A percentile compares a stretch with the other conserved stretches of the same genome.
Conservation (phyloP, 2,888 invertebrate genomes). For the Euplagia quadripunctaria region DNA sequence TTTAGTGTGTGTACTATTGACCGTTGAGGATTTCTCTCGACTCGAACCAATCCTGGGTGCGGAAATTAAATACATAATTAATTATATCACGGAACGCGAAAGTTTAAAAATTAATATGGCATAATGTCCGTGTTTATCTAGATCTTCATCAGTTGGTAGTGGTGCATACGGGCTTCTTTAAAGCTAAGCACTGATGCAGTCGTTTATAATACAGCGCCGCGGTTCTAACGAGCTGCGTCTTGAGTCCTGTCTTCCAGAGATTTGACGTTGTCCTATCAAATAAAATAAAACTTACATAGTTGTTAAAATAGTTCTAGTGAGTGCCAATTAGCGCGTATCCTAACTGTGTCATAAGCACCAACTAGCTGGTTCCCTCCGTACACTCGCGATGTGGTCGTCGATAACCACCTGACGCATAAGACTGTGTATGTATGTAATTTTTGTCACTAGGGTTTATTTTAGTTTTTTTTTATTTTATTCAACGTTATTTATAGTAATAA, state of each 20-base stretch:
- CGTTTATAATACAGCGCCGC: no score
- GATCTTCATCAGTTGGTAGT: no score
- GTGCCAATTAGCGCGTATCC: slow-evolving; percentile 8
- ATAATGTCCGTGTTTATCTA: no score
- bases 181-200: no score
- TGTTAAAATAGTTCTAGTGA: neutral
- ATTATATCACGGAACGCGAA: no score
- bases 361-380: neutral
- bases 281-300: neutral
- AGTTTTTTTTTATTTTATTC: neutral
- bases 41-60: no score
- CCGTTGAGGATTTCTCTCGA: no score
- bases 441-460: neutral
- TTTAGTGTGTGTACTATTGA: no score
- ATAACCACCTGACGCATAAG: slow-evolving; percentile 13
- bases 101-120: no score
- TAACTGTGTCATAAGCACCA: neutral
- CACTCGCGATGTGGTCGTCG: slow-evolving; percentile 20
- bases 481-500: neutral
- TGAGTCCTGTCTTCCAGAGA: neutral
- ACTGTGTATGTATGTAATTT: neutral
- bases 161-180: no score
- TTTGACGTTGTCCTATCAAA: neutral
- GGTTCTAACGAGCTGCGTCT: neutral
- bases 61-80: no score